These are phyloP conservation scores for Drosophila gaucha DNA, from an alignment of 2,888 invertebrate species.

Conservation along the genomic window DNA sequence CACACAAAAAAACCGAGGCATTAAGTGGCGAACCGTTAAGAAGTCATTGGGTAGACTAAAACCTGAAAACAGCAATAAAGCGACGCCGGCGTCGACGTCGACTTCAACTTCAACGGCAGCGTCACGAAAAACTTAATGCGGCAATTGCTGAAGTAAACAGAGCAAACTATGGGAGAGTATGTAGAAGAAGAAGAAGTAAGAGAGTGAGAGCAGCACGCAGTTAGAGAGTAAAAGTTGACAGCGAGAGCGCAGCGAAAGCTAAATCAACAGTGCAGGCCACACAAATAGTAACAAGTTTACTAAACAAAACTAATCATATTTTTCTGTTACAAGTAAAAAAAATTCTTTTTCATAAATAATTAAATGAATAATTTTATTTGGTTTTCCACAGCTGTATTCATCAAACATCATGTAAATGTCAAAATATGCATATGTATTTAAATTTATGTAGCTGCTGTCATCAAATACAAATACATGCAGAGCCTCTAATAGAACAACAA, in stretches of 20 bases:
- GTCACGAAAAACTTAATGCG: conserved; percentile 39
- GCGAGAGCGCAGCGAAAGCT: conserved; percentile 53
- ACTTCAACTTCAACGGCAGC: conserved; percentile 6
- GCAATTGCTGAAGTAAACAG: conserved; percentile 74
- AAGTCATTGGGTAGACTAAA: conserved; percentile 74
- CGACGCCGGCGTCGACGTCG: conserved; percentile 11
- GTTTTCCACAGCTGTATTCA: background rate
- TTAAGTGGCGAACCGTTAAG: conserved; percentile 79
- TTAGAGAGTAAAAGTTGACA: conserved; percentile 73
- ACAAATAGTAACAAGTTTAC: background rate
- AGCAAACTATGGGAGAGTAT: conserved; percentile 49
- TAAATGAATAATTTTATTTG: no score
- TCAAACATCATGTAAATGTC: background rate
- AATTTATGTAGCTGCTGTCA: conserved; percentile 11
- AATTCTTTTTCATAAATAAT: background rate
- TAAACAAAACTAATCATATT: no score
- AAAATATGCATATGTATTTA: conserved; percentile 8
- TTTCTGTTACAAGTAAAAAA: background rate
- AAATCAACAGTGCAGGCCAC: background rate
- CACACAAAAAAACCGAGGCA: conserved; percentile 49
- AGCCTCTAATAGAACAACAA: conserved; percentile 27
- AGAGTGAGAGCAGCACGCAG: conserved; percentile 33
- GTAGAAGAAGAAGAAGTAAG: conserved; percentile 11
- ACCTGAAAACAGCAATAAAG: conserved; percentile 59
- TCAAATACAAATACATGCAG: background rate